Evolutionary conservation across 2,113 vertebrate genomes (phyloP), one percentile per base, ranked within the genome.

Genomic region (Hypocryptadius cinnamomeus): DNA sequence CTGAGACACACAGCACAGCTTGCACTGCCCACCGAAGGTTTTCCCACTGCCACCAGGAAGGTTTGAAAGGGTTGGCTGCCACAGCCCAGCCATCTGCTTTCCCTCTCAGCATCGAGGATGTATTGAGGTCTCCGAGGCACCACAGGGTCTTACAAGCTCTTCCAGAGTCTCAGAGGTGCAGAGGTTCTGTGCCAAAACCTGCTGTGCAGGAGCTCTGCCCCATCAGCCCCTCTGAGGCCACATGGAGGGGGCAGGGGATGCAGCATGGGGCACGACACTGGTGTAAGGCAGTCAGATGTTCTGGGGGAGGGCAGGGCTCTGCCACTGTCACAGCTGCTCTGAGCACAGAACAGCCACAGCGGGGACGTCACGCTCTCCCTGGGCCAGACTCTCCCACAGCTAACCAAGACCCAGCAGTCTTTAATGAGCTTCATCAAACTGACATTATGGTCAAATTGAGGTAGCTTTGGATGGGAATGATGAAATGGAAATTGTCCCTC

Each of bases 51-150:
- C 68, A 15, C 17, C n/a, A 47, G 9, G 17, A 44, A 45, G n/a
- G 48, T 64, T 88, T 56, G 30, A 14, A 45, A 56, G 10, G 7
- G 5, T 47, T 1, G 1, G 25, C 51, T 87, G 51, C 14, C 25
- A 16, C 28, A 84, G 31, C 31, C 35, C 16, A 69, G 31, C 19
- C 23, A 5, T 12, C 22, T 63, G 5, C 30, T 79, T 66, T 2
- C 6, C 23, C 9, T 35, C 0, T 0, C 44, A 51, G 30, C 21
- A 48, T 24, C 3, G 2, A 68, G 39, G 33, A 27, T 2, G 1
- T 22, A 1, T 11, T 30, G 37, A 5, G 8, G 25, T 50, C 39
- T 50, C 11, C 1, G 2, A 56, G 21, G 23, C 24, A 57, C 63
- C 3, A 0, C 16, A 28, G 19, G 10, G 8, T 37, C 48, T 44